These are phyloP conservation scores for Eira barbara DNA, from an alignment of 2,113 vertebrate genomes.

Conservation along the genomic window DNA sequence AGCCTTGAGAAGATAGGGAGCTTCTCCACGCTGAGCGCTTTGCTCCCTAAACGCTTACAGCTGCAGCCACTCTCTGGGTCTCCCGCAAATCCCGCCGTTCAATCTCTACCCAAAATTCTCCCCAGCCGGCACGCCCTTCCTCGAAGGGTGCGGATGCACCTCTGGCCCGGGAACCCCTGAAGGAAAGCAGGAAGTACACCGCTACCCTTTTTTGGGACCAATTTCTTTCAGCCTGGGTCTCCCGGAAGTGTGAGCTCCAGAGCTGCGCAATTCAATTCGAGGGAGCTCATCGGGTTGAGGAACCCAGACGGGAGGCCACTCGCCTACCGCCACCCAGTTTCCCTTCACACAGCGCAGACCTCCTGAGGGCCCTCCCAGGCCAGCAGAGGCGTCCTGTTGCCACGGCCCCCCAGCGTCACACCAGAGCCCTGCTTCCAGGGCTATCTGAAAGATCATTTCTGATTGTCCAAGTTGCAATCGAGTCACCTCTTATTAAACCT, in stretches of 20 bases:
- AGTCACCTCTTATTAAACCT: background rate
- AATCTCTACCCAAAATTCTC: background rate
- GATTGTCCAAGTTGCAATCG: background rate
- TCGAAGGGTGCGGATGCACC: background rate
- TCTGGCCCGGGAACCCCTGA: background rate
- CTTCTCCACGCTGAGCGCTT: background rate
- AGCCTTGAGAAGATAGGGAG: background rate
- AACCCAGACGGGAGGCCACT: background rate
- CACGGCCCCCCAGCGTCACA: too few species aligned
- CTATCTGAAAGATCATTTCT: background rate
- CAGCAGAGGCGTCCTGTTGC: rapidly evolving
- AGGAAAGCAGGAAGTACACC: background rate
- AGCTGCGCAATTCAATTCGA: background rate
- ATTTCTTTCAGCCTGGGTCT: background rate
- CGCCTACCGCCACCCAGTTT: rapidly evolving
- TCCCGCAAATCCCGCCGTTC: background rate
- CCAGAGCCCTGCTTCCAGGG: background rate
- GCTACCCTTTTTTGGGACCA: background rate
- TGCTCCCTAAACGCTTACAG: background rate
- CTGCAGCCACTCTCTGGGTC: background rate
- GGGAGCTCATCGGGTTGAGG: rapidly evolving
- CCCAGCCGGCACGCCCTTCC: background rate
- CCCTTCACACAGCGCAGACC: background rate
- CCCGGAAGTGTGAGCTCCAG: background rate
- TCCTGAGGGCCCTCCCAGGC: background rate